These are phyloP conservation scores for Corydoras sp. DNA, from an alignment of 2,113 vertebrate genomes.

Conservation along the genomic window DNA sequence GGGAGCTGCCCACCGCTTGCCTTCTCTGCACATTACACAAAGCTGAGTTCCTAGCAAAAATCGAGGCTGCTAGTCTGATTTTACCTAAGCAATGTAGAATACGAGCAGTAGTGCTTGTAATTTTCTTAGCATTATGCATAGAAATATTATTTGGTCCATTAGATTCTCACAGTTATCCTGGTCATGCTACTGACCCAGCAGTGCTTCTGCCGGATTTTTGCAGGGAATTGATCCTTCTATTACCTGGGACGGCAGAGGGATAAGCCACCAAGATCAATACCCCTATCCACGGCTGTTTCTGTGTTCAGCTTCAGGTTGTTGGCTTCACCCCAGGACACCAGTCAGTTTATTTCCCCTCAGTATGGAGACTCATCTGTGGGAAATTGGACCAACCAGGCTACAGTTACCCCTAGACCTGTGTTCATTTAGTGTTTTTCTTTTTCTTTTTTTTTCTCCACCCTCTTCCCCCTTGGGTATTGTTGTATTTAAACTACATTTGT, in stretches of 20 bases:
- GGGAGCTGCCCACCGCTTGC: not conserved
- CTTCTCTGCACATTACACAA: not conserved
- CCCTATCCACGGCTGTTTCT: not conserved
- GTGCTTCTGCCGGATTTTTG: too few relatives aligned
- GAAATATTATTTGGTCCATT: too few relatives aligned
- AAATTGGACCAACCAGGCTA: not conserved
- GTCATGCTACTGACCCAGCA: too few relatives aligned
- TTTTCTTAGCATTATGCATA: too few relatives aligned
- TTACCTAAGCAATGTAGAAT: not conserved
- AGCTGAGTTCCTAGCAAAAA: not conserved
- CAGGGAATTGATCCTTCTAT: too few relatives aligned
- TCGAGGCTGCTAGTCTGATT: not conserved
- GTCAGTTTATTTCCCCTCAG: not conserved
- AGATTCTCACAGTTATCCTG: too few relatives aligned
- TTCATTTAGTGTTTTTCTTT: too few relatives aligned
- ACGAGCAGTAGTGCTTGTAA: too few relatives aligned
- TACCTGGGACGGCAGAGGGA: too few relatives aligned
- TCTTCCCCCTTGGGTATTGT: too few relatives aligned
- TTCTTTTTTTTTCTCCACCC: too few relatives aligned
- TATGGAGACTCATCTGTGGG: not conserved
- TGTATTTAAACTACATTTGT: too few relatives aligned
- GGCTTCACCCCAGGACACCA: not conserved
- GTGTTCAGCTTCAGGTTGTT: not conserved
- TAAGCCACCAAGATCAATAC: not conserved
- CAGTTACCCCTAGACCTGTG: not conserved